Evolutionary conservation across 2,113 vertebrate genomes (phyloP), one percentile per base, ranked within the genome.

Genomic region (Rhabdomys dilectus): DNA sequence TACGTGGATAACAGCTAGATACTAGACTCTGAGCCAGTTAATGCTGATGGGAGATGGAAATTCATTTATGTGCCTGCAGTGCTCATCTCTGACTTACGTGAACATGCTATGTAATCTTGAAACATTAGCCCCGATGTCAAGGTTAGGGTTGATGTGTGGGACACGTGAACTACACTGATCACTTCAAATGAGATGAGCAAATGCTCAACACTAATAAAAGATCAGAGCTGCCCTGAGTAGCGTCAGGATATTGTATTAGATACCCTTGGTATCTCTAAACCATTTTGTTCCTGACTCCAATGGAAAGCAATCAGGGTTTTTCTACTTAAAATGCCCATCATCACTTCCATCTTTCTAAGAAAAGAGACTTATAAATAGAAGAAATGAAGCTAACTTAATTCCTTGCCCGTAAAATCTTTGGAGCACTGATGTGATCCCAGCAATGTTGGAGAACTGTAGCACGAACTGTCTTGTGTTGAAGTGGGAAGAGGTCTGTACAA

Each of bases 331-430:
- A 91, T 85, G 68, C 26, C 29, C 45, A 94, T 80, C 87, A 64
- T 80, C 87, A 64, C 11, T 42, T 70, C 84, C 81, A 93, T 68
- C 26, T 60, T 95, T 95, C 68, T 16, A 87, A 87, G 76, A 62
- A 86, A 93, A 17, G 42, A 24, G 91, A 89, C 3, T 58, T 91
- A 9, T 91, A 94, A 53, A 66, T 72, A 51, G 77, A 84, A 92
- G 80, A 92, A 96, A 90, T 90, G 56, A 78, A 80, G 42, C 1
- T 45, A 24, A 93, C 56, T 96, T 91, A 93, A 91, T 94, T 89
- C 89, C 70, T 89, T 58, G 1, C 42, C 36, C 22, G 85, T 4
- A 93, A 70, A 82, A 85, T 36, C 96, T 72, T 86, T 62, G 92
- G n/a, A 8, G 34, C 15, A 60, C 10, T 45, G 73, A 12, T 87